Conservation (phyloP, 2,888 invertebrate genomes). For the Euplexia lucipara region DNA sequence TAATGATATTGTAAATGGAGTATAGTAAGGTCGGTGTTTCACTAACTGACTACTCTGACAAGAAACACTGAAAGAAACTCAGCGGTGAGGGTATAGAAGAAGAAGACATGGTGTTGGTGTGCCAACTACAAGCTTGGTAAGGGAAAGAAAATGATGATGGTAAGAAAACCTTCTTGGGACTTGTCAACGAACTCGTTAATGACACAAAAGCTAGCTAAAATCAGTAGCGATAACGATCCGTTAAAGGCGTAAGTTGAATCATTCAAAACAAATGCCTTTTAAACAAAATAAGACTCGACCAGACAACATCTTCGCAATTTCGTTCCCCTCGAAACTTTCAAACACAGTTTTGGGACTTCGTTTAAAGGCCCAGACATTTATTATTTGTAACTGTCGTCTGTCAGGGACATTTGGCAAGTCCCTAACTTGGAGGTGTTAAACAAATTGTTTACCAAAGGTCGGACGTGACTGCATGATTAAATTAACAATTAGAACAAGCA, state of each 20-base stretch:
- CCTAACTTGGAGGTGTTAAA: constrained; percentile 32
- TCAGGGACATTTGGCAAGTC: constrained; percentile 15
- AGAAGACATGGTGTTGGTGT: no score
- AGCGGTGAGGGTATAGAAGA: no score
- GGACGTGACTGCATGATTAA: constrained; percentile 23
- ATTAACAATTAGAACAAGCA: constrained; percentile 15
- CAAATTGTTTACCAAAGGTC: constrained; percentile 39
- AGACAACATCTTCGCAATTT: constrained; percentile 26
- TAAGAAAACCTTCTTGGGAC: neutral
- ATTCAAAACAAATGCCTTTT: constrained; percentile 8
- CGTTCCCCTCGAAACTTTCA: constrained; percentile 23
- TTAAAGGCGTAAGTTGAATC: constrained; percentile 3
- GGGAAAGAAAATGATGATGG: neutral
- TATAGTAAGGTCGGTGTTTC: no score
- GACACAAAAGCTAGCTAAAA: neutral
- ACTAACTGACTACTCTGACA: no score
- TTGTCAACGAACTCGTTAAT: constrained; percentile 2
- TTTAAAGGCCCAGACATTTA: constrained; percentile 26
- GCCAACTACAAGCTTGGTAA: no score
- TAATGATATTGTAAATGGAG: no score
- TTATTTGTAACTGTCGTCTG: constrained; percentile 42
- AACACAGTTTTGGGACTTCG: constrained; percentile 34
- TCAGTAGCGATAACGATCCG: neutral
- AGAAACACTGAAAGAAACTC: no score
- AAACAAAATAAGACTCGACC: neutral